phyloP scores from a whole-genome alignment of 2,888 invertebrate genomes.

The Pherbina coryleti region DNA sequence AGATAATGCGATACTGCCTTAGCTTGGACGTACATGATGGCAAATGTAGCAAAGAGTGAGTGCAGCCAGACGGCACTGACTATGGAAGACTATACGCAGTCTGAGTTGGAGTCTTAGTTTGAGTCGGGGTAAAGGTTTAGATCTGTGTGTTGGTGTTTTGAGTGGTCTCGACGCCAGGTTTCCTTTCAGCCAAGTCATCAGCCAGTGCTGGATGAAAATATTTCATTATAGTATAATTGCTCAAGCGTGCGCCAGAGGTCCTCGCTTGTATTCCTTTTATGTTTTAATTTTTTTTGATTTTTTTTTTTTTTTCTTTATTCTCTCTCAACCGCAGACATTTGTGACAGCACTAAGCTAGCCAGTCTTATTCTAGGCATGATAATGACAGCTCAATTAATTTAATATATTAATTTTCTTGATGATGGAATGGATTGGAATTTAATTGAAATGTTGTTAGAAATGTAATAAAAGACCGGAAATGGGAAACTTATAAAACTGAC shows the following conservation, averaged over 20 bases:
- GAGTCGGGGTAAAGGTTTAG: not conserved
- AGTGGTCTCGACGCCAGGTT: constrained; percentile 1
- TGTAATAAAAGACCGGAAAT: too few species aligned
- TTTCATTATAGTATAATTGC: constrained; percentile 33
- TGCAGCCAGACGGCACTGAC: not conserved
- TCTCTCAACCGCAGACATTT: too few species aligned
- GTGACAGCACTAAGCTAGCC: not conserved
- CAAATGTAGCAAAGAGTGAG: not conserved
- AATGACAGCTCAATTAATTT: constrained; percentile 34
- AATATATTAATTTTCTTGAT: constrained; percentile 22
- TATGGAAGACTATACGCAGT: not conserved
- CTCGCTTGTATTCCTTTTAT: constrained; percentile 9
- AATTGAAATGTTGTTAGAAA: not conserved
- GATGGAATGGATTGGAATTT: not conserved
- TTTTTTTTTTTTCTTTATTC: not conserved
- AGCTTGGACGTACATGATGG: not conserved
- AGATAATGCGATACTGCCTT: constrained; percentile 41
- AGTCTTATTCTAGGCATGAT: constrained; percentile 10
- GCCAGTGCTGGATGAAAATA: constrained; percentile 13
- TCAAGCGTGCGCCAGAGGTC: constrained; percentile 31
- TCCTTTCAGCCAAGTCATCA: constrained; percentile 17
- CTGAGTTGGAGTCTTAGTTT: not conserved
- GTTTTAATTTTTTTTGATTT: too few species aligned
- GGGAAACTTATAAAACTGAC: too few species aligned
- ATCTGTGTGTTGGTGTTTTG: not conserved